phyloP scores from a whole-genome alignment of 2,888 invertebrate species.

The Lathronympha strigana region DNA sequence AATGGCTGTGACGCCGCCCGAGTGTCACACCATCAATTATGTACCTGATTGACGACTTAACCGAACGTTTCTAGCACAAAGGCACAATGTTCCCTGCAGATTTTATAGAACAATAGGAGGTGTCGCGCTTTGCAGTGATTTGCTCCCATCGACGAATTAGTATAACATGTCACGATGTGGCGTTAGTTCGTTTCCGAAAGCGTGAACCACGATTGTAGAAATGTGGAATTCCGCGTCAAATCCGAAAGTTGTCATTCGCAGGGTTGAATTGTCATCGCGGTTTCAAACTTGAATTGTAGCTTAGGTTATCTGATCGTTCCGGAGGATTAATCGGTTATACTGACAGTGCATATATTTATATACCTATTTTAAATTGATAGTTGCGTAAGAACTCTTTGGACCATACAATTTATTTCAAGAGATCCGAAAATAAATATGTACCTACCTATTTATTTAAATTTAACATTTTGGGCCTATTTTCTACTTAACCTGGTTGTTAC shows the following conservation, averaged over 20 bases:
- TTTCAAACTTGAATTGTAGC: neutral
- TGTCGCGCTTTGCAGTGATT: constrained; percentile 35
- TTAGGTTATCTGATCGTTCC: neutral
- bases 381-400: no score
- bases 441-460: no score
- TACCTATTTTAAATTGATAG: no score
- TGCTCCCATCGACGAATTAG: constrained; percentile 24
- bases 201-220: neutral
- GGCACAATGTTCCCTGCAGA: constrained; percentile 38
- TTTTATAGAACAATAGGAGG: constrained; percentile 39
- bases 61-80: constrained; percentile 50
- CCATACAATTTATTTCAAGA: no score
- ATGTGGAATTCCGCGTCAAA: neutral
- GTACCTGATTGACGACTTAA: constrained; percentile 72
- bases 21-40: constrained; percentile 71
- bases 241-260: constrained; percentile 9
- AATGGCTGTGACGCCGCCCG: constrained; percentile 58
- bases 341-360: no score
- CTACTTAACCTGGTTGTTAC: no score
- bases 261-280: neutral
- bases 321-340: neutral
- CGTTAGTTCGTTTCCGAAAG: neutral
- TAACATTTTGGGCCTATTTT: no score
- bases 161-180: neutral
- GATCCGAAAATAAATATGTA: no score